phyloP scores from a whole-genome alignment of 2,888 invertebrate species.

The Drosophila austrosaltans region DNA sequence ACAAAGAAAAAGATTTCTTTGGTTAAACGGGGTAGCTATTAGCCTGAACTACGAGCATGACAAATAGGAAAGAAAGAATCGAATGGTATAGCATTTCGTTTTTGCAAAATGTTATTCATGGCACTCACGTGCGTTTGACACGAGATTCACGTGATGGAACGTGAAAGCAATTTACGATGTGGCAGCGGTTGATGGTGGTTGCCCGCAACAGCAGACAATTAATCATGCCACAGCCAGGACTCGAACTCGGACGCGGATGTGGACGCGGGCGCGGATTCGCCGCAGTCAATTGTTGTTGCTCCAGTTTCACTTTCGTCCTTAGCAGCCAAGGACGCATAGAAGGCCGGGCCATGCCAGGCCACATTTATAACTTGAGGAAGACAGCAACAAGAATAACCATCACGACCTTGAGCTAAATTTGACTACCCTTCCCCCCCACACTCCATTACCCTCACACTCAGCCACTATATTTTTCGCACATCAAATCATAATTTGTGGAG shows the following conservation, averaged over 20 bases:
- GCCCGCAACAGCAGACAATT: conserved; percentile 66
- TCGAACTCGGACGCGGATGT: conserved; percentile 7
- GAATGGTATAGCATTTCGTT: conserved; percentile 4
- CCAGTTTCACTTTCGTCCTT: conserved; percentile 32
- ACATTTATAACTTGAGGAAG: conserved; percentile 4
- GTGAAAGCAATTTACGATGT: conserved; percentile 65
- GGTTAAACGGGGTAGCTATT: conserved; percentile 1
- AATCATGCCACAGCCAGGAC: conserved; percentile 64
- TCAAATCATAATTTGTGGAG: conserved; percentile 73
- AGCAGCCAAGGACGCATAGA: neutral
- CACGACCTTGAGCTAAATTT: conserved; percentile 44
- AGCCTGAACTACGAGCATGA: conserved; percentile 1
- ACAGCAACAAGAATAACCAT: neutral
- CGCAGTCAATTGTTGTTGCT: conserved; percentile 19
- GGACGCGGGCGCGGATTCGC: neutral
- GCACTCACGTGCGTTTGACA: conserved; percentile 58
- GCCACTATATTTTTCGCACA: conserved; percentile 58
- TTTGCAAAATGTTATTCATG: conserved; percentile 38
- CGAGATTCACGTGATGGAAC: conserved; percentile 45
- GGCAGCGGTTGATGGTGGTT: conserved; percentile 34
- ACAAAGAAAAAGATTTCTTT: neutral
- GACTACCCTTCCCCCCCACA: conserved; percentile 1
- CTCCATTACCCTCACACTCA: conserved; percentile 21
- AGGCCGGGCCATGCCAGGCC: conserved; percentile 13
- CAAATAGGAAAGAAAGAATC: neutral